Base-by-base conservation (phyloP, 1,140 invertebrate species). In the Venturia canescens region DNA sequence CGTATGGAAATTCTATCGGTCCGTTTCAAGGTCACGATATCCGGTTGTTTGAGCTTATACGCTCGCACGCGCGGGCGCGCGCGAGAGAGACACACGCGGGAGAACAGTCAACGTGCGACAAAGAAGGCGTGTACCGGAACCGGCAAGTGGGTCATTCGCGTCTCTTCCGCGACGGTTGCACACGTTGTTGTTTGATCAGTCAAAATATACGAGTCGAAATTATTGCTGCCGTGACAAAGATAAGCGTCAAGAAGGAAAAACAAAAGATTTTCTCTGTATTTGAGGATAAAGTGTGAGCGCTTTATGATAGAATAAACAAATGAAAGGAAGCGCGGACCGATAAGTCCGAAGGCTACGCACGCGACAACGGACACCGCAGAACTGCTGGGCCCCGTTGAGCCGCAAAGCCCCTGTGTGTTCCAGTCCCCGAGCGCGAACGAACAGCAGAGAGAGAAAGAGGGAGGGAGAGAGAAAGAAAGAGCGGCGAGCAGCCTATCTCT, bases 141-240 rank as follows among this genome's bases (percentile, higher is more conserved):
- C 75, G 50, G 80, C 60, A 81, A 81, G 80, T 77, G 48, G 80
- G 80, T 81, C 80, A 81, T 53, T 70, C 74, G 60, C 80, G 53
- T 34, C 27, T 29, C 74, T 27, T 77, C 23, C 29, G 57, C 53
- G 27, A 77, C 1, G 6, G 21, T 27, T 34, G 29, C 53, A 63
- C 57, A 38, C 74, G 63, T 53, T 13, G 31, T 27, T 21, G n/a
- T n/a, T n/a, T n/a, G n/a, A 44, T 44, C 38, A 44, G 5, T 44
- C 5, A 44, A 44, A 44, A n/a, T n/a, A n/a, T n/a, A n/a, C n/a
- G n/a, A 44, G 5, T 44, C 5, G 13, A 44, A 44, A 44, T 44
- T 9, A 4, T 44, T 9, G 38, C 11, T 11, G 13, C 31, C 31
- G 31, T 34, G 31, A 34, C 7, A 34, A 34, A 44, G 1, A n/a